These are phyloP conservation scores for Sylvilagus floridanus DNA, from an alignment of 2,797 vertebrate genomes.

Conservation along the genomic window DNA sequence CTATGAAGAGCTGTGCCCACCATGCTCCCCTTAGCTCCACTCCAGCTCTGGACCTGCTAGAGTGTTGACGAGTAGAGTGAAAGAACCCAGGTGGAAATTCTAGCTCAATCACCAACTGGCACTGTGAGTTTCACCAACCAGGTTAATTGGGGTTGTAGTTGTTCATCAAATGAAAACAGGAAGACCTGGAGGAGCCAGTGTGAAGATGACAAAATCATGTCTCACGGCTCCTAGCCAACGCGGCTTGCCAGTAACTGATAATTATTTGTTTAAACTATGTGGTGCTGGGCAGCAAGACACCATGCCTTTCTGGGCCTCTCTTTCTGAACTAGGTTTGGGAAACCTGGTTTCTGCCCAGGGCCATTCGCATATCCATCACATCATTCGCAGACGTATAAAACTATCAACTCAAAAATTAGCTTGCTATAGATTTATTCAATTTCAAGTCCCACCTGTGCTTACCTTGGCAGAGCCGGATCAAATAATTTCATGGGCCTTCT, in stretches of 20 bases:
- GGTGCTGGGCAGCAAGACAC: not conserved
- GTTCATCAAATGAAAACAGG: not conserved
- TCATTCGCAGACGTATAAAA: too few species aligned
- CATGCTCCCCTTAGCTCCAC: accelerated
- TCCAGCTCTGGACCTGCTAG: not conserved
- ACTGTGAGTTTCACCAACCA: not conserved
- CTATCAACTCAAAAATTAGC: too few species aligned
- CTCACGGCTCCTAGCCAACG: not conserved
- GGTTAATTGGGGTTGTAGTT: not conserved
- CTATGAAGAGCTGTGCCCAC: not conserved
- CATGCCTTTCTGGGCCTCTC: not conserved
- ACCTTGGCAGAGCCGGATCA: too few species aligned
- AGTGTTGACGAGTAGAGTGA: not conserved
- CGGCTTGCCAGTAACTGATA: not conserved
- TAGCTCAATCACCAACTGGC: not conserved
- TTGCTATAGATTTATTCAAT: too few species aligned
- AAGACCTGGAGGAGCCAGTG: not conserved
- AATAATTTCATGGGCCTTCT: too few species aligned
- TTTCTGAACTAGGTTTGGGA: too few species aligned
- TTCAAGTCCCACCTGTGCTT: too few species aligned
- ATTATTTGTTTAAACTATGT: not conserved
- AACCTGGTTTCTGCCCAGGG: too few species aligned
- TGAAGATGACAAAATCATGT: not conserved
- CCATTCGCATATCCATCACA: too few species aligned
- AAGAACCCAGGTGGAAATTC: not conserved